Evolutionary conservation across 2,113 vertebrate genomes (phyloP).

Genomic region (Eira barbara): DNA sequence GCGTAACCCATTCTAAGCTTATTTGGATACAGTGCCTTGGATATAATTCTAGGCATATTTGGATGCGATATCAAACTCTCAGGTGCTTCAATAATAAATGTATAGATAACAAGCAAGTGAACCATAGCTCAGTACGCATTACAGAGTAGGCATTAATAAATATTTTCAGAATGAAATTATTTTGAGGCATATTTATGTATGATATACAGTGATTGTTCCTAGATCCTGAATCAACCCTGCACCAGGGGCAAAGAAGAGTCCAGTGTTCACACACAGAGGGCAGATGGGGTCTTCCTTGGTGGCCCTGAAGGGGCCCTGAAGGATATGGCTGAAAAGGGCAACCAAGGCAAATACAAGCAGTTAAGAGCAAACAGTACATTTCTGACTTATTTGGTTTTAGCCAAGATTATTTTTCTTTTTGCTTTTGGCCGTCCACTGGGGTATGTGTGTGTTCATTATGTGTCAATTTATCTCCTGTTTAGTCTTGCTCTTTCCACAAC

Average conservation of each 20-base stretch:
- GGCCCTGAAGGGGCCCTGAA: neutral
- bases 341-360: neutral
- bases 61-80: neutral
- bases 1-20: neutral
- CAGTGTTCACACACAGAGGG: neutral
- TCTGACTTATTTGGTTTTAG: conserved; percentile 1
- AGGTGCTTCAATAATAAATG: neutral
- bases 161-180: conserved; percentile 26
- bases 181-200: neutral
- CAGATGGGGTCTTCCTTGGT: neutral
- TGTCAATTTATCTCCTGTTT: neutral
- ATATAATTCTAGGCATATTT: neutral
- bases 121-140: neutral
- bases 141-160: neutral
- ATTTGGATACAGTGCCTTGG: neutral
- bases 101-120: neutral
- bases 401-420: conserved; percentile 9
- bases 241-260: neutral
- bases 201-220: neutral
- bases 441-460: neutral
- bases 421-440: neutral
- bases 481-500: neutral
- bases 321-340: neutral
- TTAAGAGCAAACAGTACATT: neutral
- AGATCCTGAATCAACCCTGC: neutral